phyloP scores from a whole-genome alignment of 2,113 vertebrate species.

The Lipophrys pholis region DNA sequence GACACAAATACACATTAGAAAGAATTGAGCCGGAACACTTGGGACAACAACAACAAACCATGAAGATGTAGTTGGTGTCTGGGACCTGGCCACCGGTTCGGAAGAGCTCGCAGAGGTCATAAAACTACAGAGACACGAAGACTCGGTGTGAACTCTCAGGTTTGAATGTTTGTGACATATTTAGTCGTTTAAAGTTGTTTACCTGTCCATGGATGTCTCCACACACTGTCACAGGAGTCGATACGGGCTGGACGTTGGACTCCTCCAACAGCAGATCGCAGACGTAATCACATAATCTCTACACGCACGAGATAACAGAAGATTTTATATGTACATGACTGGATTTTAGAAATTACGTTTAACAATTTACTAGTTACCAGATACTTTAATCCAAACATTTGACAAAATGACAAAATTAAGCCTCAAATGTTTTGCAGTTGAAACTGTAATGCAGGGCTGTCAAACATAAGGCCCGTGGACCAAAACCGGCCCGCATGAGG shows the following conservation, averaged over 20 bases:
- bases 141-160: background rate
- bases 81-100: conserved; percentile 97
- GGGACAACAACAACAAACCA: conserved; percentile 86
- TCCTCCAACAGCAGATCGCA: conserved; percentile 97
- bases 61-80: conserved; percentile 99
- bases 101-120: conserved; percentile 97
- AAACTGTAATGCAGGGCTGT: no score
- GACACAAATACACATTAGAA: no score
- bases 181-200: conserved; percentile 22
- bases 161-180: no score
- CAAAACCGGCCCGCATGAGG: no score
- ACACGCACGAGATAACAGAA: conserved; percentile 13
- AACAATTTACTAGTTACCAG: no score
- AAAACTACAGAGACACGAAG: conserved; percentile 86
- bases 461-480: no score
- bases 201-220: conserved; percentile 99
- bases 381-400: no score
- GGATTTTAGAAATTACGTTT: background rate
- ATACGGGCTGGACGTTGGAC: conserved; percentile 97
- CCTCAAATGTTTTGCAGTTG: no score
- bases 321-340: background rate
- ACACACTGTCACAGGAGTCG: conserved; percentile 96
- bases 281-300: conserved; percentile 97
- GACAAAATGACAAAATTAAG: no score
- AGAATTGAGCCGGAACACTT: background rate